These are phyloP conservation scores for Drosophila setosimentum DNA, from an alignment of 2,888 invertebrate genomes.

Conservation along the genomic window DNA sequence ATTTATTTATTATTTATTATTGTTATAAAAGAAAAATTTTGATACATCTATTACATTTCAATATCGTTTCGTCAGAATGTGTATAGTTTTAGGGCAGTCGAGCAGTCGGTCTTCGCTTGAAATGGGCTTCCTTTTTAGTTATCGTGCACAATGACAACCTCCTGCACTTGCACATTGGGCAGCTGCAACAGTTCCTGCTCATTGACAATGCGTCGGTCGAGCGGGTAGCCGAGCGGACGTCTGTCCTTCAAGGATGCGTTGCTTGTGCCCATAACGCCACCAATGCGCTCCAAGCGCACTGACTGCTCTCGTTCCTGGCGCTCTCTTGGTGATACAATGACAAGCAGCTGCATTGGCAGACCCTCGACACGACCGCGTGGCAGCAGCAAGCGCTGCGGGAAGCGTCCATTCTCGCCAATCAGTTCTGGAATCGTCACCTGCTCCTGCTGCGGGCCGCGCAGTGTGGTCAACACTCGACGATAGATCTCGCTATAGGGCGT, in stretches of 20 bases:
- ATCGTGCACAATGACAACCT: conserved; percentile 77
- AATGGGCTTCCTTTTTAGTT: conserved; percentile 37
- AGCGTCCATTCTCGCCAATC: conserved; percentile 85
- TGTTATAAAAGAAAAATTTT: conserved; percentile 18
- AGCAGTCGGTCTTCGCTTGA: conserved; percentile 10
- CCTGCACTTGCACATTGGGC: conserved; percentile 69
- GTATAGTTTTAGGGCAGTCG: background rate
- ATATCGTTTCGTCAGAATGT: conserved; percentile 15
- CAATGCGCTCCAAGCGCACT: conserved; percentile 21
- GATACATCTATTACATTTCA: conserved; percentile 21
- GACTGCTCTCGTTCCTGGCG: conserved; percentile 14
- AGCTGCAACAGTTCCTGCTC: conserved; percentile 57
- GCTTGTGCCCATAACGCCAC: conserved; percentile 61
- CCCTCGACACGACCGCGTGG: conserved; percentile 88
- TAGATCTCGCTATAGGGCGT: conserved; percentile 84
- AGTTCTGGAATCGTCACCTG: conserved; percentile 67
- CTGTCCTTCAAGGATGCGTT: conserved; percentile 57
- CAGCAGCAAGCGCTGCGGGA: conserved; percentile 88
- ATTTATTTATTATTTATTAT: conserved; percentile 48
- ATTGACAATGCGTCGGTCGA: conserved; percentile 71
- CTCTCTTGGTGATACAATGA: conserved; percentile 86
- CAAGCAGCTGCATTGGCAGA: conserved; percentile 87
- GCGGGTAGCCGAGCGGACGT: conserved; percentile 74
- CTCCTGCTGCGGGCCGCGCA: conserved; percentile 82
- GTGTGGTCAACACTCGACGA: conserved; percentile 85